These are phyloP conservation scores for Neoascia interrupta DNA, from an alignment of 2,888 invertebrate species.

Conservation along the genomic window DNA sequence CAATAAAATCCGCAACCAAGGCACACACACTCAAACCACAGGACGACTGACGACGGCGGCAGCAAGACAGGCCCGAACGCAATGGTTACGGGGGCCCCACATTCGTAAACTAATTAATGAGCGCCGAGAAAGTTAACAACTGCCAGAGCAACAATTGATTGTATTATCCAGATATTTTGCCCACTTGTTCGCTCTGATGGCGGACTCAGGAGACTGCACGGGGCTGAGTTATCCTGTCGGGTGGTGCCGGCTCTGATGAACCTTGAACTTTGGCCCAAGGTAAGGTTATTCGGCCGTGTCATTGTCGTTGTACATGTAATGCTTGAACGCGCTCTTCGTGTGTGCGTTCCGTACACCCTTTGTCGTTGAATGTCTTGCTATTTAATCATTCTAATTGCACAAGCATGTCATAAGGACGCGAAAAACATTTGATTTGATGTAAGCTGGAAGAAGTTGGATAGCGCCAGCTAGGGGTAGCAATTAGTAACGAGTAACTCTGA, in stretches of 20 bases:
- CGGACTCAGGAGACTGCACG: background rate
- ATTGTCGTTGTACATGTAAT: too few species aligned
- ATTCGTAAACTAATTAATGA: constrained; percentile 56
- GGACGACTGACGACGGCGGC: background rate
- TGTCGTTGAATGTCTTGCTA: constrained; percentile 22
- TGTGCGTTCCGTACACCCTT: constrained; percentile 10
- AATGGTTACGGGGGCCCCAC: too few species aligned
- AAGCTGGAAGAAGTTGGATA: background rate
- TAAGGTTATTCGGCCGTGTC: constrained; percentile 7
- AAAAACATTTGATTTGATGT: constrained; percentile 13
- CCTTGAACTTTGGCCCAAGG: constrained; percentile 40
- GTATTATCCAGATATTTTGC: constrained; percentile 21
- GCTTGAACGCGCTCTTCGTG: constrained; percentile 11
- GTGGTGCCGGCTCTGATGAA: background rate
- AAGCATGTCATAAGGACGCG: constrained; percentile 33
- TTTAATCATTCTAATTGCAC: constrained; percentile 51
- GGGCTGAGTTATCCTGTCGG: background rate
- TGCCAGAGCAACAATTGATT: constrained; percentile 53
- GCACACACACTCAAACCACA: too few species aligned
- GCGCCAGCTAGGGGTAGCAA: background rate
- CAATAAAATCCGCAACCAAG: constrained; percentile 18
- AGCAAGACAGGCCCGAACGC: too few species aligned
- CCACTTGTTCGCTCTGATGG: constrained; percentile 11
- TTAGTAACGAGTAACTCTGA: background rate
- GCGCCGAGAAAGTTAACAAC: constrained; percentile 44